Evolutionary conservation across 2,888 invertebrate species (phyloP), one percentile per base, ranked within the genome.

Genomic region (Archips crataeganus): DNA sequence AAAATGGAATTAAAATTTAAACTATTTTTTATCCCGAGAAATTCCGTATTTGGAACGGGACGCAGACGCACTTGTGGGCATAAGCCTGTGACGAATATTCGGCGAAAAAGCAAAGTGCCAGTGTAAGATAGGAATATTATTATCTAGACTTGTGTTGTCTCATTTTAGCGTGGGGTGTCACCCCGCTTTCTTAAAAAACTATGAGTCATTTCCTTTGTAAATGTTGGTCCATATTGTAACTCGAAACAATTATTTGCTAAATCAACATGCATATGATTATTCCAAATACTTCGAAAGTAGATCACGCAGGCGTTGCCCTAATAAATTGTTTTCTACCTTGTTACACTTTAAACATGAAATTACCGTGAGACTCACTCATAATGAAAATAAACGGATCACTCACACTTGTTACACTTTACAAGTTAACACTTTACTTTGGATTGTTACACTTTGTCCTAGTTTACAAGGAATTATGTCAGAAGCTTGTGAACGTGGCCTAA

Each of bases 391-490:
- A n/a, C n/a, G n/a, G n/a, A n/a, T n/a, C n/a, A n/a, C n/a, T n/a
- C n/a, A n/a, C n/a, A n/a, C n/a, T n/a, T n/a, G n/a, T n/a, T n/a
- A n/a, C n/a, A n/a, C n/a, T n/a, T n/a, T n/a, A n/a, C n/a, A n/a
- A n/a, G n/a, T n/a, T n/a, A n/a, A n/a, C n/a, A n/a, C n/a, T n/a
- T n/a, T n/a, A n/a, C n/a, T n/a, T n/a, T n/a, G n/a, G n/a, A n/a
- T n/a, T n/a, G n/a, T n/a, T n/a, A n/a, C n/a, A n/a, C n/a, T 60
- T 59, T 13, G 74, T 32, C 74, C 69, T 61, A 74, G 32, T 74
- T 74, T 70, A 34, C 11, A 42, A 42, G 64, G 45, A 60, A 74
- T 65, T 69, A 69, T 51, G 34, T 60, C 47, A 64, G n/a, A 9
- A 68, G 47, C 65, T 64, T 74, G 34, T n/a, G 51, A 54, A 69